Conservation (phyloP, 2,888 invertebrate genomes). For the Adela reaumurella region DNA sequence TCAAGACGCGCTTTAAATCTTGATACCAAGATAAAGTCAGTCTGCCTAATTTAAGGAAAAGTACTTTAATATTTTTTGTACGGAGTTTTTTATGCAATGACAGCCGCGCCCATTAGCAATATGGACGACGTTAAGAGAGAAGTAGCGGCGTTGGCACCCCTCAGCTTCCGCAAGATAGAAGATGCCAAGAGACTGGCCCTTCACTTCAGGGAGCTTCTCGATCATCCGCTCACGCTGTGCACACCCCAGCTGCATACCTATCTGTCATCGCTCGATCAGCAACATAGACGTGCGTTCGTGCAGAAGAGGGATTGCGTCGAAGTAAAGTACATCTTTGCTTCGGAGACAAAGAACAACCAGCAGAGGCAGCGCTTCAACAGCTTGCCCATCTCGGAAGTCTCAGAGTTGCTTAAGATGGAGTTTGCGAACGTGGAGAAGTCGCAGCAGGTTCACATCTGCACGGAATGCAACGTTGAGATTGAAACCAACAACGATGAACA, state of each 20-base stretch:
- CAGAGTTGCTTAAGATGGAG: constrained; percentile 40
- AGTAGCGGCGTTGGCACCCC: constrained; percentile 29
- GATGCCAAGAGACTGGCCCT: constrained; percentile 36
- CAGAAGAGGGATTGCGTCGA: constrained; percentile 36
- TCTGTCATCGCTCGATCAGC: constrained; percentile 27
- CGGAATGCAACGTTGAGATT: constrained; percentile 42
- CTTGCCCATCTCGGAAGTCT: constrained; percentile 43
- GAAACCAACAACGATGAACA: constrained; percentile 42
- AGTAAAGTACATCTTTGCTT: constrained; percentile 46
- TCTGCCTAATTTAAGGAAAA: background rate
- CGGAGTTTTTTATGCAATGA: background rate
- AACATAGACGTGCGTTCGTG: constrained; percentile 30
- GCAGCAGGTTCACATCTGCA: constrained; percentile 43
- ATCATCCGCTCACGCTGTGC: constrained; percentile 31
- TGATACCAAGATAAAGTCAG: background rate
- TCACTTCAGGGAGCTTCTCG: constrained; percentile 33
- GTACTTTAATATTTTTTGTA: background rate
- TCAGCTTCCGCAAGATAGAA: constrained; percentile 39
- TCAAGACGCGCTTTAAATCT: background rate
- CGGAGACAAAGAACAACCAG: constrained; percentile 42
- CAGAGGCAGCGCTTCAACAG: constrained; percentile 47
- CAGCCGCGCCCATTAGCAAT: background rate
- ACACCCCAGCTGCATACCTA: constrained; percentile 27
- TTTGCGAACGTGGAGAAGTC: constrained; percentile 24
- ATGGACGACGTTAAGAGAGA: constrained; percentile 22